Base-by-base conservation (phyloP, 2,113 vertebrate species). In the Arizona elegans region DNA sequence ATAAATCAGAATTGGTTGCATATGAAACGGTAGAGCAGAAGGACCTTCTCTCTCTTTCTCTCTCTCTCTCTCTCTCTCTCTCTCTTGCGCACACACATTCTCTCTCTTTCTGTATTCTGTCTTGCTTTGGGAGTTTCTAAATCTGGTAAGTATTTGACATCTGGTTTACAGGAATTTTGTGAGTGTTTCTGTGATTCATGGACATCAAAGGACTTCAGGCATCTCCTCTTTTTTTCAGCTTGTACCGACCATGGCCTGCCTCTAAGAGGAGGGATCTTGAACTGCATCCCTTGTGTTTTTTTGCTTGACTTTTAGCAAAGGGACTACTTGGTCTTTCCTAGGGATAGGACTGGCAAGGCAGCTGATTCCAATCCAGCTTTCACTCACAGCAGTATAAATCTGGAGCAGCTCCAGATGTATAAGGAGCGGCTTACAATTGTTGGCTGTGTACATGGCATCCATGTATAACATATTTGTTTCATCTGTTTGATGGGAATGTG, bases 121-220 rank as follows among this genome's bases (percentile, higher is more conserved):
- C 95, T 93, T 17, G 94, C 95, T 91, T 90, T 90, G 87, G 96
- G 54, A 90, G 75, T 90, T 81, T 94, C 93, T 96, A 94, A 96
- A 75, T 91, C 2, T 92, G 96, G 97, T 97, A 96, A 97, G 96
- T 97, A 96, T 95, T 96, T 97, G 96, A 97, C 97, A 97, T 97
- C 95, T 96, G 95, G 91, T 96, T 96, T 96, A 96, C 96, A 96
- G 96, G 97, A 96, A 96, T 97, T 96, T 95, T 86, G 95, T 96
- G 96, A 96, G 96, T 0, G 91, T 95, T 96, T 93, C 96, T 95
- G 95, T 96, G 96, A 97, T 97, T 97, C 96, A 97, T 7, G 93
- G 96, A 96, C 96, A 96, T 97, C 96, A 97, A 96, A 97, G 96
- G 93, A 94, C 94, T 94, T 7, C 95, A 0, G 94, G 93, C 96